Percentiles rank a stretch among this genome's conserved stretches.
Evolutionary conservation across 1,140 invertebrate genomes (phyloP).

Genomic region (Hydropsyche tenuis): DNA sequence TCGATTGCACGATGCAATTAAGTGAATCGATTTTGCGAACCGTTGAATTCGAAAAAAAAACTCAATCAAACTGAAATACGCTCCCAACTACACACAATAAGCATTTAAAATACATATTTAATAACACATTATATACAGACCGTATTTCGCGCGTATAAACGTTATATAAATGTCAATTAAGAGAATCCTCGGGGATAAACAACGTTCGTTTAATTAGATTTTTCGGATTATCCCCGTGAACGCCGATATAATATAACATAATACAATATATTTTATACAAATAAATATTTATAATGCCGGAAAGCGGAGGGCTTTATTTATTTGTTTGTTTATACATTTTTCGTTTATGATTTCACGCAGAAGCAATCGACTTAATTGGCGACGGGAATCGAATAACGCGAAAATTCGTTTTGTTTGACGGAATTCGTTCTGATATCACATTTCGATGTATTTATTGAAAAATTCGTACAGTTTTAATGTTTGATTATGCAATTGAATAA

Average conservation of each 20-base stretch:
- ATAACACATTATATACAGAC: neutral
- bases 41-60: neutral
- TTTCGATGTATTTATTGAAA: no score
- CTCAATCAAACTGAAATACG: neutral
- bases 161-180: constrained; percentile 16
- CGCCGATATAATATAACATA: neutral
- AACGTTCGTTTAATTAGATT: constrained; percentile 10
- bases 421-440: no score
- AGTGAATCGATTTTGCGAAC: neutral
- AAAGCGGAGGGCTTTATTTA: no score
- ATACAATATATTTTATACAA: neutral
- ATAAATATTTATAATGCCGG: neutral
- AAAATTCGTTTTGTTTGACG: no score
- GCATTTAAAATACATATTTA: neutral
- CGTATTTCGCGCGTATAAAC: neutral
- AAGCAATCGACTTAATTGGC: no score
- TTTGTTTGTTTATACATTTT: no score
- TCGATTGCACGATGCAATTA: neutral
- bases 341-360: no score
- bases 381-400: no score
- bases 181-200: constrained; percentile 4
- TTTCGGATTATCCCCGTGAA: constrained; percentile 12
- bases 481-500: no score
- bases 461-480: no score
- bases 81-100: neutral